Percentiles rank a stretch among this genome's conserved stretches.
phyloP scores from a whole-genome alignment of 2,113 vertebrate species.

The western clawed frog (Xenopus tropicalis) region UCB_Xtro_10.0 CM004452.2:4498001-4498500 shows the following conservation, averaged over 20 bases:
- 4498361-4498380: too few relatives aligned
- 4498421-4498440: too few relatives aligned
- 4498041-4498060: background rate
- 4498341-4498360: background rate
- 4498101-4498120: conserved; percentile 42
- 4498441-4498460: too few relatives aligned
- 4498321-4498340: too few relatives aligned
- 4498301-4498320: too few relatives aligned
- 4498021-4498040: background rate
- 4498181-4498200: too few relatives aligned
- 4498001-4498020: background rate
- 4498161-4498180: background rate
- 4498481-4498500: too few relatives aligned
- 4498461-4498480: too few relatives aligned
- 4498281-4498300: background rate
- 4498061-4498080: conserved; percentile 15
- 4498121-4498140: conserved; percentile 10
- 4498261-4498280: background rate
- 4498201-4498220: too few relatives aligned
- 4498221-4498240: too few relatives aligned
- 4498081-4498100: background rate
- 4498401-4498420: too few relatives aligned
- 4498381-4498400: too few relatives aligned
- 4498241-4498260: background rate
- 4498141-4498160: conserved; percentile 18